Evolutionary conservation across 1,140 invertebrate species (phyloP).

Genomic region (Homalodisca vitripennis): DNA sequence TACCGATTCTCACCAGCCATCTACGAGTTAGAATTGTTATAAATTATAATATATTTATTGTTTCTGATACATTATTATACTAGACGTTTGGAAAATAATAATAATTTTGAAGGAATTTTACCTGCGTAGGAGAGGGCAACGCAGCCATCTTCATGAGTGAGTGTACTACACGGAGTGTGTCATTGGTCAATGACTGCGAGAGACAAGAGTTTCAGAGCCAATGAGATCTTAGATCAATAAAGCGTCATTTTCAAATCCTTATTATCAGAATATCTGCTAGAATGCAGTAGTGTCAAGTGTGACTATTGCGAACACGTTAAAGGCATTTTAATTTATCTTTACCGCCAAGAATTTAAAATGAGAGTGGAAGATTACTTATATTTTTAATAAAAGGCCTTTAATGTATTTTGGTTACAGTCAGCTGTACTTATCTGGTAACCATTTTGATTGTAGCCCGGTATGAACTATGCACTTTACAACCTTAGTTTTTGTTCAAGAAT

Average conservation of each 20-base stretch:
- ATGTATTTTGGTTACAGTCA: no score
- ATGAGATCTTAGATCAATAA: slow-evolving; percentile 28
- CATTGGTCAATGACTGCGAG: slow-evolving; percentile 17
- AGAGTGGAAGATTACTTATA: no score
- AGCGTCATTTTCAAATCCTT: background rate
- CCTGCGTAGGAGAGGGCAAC: slow-evolving; percentile 67
- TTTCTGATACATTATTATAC: slow-evolving; percentile 32
- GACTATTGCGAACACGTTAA: no score
- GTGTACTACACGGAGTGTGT: slow-evolving; percentile 22
- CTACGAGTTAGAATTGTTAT: slow-evolving; percentile 28
- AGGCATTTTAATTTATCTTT: no score
- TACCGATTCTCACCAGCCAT: slow-evolving; percentile 20
- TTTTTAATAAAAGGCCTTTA: no score
- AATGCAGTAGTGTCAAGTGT: slow-evolving; percentile 10
- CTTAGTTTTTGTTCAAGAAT: no score
- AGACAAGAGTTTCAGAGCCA: slow-evolving; percentile 5
- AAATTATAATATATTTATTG: slow-evolving; percentile 23
- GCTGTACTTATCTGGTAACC: no score
- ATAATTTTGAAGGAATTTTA: slow-evolving; percentile 46
- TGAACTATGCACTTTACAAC: no score
- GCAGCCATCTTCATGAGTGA: slow-evolving; percentile 59
- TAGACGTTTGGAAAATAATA: slow-evolving; percentile 28
- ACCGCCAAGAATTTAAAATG: no score
- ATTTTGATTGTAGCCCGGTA: no score
- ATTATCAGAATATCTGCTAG: background rate